Conservation (phyloP, 2,888 invertebrate species). For the Apamea crenata region DNA sequence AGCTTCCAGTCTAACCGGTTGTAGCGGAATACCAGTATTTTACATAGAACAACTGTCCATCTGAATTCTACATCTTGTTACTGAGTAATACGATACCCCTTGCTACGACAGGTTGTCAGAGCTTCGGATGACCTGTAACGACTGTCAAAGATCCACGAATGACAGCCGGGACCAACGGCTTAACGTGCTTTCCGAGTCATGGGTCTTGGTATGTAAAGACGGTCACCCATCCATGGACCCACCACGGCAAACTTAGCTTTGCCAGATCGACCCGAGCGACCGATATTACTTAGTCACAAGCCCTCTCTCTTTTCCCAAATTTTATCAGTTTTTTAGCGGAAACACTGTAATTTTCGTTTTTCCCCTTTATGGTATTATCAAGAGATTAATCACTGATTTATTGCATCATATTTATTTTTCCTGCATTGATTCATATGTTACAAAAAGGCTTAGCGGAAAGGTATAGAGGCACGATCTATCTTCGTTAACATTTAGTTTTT, state of each 20-base stretch:
- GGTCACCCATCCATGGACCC: not conserved
- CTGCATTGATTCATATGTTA: not conserved
- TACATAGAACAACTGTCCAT: not conserved
- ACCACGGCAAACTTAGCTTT: not conserved
- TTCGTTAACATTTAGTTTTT: not conserved
- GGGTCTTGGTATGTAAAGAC: not conserved
- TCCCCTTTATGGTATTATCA: not conserved
- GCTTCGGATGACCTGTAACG: not conserved
- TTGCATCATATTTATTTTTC: conserved; percentile 11
- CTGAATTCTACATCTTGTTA: not conserved
- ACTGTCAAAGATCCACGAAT: not conserved
- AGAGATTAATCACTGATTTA: not conserved
- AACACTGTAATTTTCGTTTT: not conserved
- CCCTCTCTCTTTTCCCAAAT: not conserved
- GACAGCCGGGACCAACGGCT: not conserved
- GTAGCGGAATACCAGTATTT: not conserved
- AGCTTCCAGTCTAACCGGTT: not conserved
- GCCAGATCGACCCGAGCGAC: not conserved
- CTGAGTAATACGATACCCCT: not conserved
- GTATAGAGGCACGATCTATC: not conserved
- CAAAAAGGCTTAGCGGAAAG: not conserved
- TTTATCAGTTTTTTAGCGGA: conserved; percentile 1
- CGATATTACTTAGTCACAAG: not conserved
- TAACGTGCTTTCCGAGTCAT: not conserved
- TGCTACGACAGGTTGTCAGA: not conserved